phyloP scores from a whole-genome alignment of 2,888 invertebrate genomes.

The Rosalia funebris region DNA sequence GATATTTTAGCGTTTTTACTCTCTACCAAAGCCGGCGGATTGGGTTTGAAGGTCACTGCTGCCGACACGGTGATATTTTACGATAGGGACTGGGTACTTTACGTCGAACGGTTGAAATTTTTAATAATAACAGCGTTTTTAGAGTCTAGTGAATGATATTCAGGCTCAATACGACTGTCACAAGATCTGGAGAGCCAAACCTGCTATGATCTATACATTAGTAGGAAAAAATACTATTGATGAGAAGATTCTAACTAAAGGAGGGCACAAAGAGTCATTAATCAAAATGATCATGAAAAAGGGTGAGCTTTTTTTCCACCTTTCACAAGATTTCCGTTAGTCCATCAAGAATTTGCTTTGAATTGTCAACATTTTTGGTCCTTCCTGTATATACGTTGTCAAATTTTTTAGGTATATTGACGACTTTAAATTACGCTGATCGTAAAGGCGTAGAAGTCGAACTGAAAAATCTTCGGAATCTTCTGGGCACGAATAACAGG shows the following conservation, averaged over 20 bases:
- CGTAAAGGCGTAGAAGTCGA: conserved; percentile 38
- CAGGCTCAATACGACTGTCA: conserved; percentile 81
- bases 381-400: no score
- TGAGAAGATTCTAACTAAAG: conserved; percentile 70
- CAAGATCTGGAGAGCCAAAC: conserved; percentile 76
- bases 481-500: conserved; percentile 49
- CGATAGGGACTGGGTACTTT: conserved; percentile 71
- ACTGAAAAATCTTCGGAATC: conserved; percentile 47
- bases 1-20: conserved; percentile 70
- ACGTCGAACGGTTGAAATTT: no score
- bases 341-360: no score
- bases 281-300: conserved; percentile 76
- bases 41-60: conserved; percentile 73
- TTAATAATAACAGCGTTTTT: conserved; percentile 32
- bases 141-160: conserved; percentile 77
- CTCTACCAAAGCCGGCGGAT: conserved; percentile 76
- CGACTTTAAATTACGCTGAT: conserved; percentile 35
- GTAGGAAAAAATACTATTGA: conserved; percentile 74
- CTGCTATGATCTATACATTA: conserved; percentile 74
- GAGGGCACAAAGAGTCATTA: conserved; percentile 72
- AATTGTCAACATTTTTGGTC: no score
- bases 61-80: conserved; percentile 78
- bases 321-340: no score
- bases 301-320: conserved; percentile 60
- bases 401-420: conserved; percentile 44